Conservation (phyloP, 1,140 invertebrate genomes). For the Nephila pilipes region DNA sequence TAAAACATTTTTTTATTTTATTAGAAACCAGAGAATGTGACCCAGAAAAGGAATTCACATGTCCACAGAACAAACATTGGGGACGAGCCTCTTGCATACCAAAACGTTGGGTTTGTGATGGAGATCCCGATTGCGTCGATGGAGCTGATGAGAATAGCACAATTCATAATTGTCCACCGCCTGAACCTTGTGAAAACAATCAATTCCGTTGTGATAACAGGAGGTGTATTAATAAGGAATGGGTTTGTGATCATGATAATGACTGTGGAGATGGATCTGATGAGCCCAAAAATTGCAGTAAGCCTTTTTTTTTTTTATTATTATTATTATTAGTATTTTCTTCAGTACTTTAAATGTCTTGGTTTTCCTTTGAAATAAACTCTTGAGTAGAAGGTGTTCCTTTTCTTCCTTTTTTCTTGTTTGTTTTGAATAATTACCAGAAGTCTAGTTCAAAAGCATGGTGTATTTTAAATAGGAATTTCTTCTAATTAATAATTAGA, state of each 20-base stretch:
- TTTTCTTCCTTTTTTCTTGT: too few relatives aligned
- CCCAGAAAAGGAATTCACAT: constrained; percentile 94
- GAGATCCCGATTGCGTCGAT: constrained; percentile 97
- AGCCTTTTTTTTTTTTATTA: constrained; percentile 4
- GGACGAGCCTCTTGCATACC: constrained; percentile 95
- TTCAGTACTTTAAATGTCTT: too few relatives aligned
- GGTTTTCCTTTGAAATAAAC: too few relatives aligned
- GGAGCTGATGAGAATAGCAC: constrained; percentile 97
- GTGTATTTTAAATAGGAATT: too few relatives aligned
- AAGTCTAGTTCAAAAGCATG: too few relatives aligned
- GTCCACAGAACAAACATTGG: constrained; percentile 93
- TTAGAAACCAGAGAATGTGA: constrained; percentile 93
- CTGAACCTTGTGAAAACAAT: constrained; percentile 90
- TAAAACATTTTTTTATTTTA: constrained; percentile 59
- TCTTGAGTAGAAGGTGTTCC: too few relatives aligned
- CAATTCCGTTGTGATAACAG: constrained; percentile 96
- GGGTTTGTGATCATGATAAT: constrained; percentile 82
- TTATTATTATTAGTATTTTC: too few relatives aligned
- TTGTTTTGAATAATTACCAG: too few relatives aligned
- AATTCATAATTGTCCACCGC: constrained; percentile 88
- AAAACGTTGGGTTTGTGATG: constrained; percentile 96
- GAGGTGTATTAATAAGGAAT: constrained; percentile 89
- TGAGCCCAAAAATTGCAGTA: constrained; percentile 79
- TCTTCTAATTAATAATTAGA: too few relatives aligned
- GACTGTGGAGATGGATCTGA: constrained; percentile 81